Base-by-base conservation (phyloP, 1,140 invertebrate genomes). In the Drosophila miranda region DNA sequence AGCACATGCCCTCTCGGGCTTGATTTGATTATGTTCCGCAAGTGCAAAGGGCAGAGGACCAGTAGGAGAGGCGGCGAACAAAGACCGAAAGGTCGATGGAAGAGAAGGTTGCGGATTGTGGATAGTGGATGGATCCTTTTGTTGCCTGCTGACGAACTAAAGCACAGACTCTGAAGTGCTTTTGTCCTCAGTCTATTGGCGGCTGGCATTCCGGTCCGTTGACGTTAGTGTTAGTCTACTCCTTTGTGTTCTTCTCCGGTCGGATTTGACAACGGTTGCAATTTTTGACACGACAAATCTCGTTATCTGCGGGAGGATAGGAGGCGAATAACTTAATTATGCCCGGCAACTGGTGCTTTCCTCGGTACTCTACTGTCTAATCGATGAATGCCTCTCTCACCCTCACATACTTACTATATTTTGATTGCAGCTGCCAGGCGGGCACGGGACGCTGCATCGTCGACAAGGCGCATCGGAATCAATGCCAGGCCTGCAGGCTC, bases 391-490 rank as follows among this genome's bases (percentile, higher is more conserved):
- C 48, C 13, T 21, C 34, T 52, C 13, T 21, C 34, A 61, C 7
- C 26, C 21, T 55, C 26, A 26, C 14, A 34, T 58, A 13, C 21
- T 9, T 75, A 19, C 19, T 19, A 19, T 19, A 46, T 70, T 45
- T 23, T 57, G 50, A 78, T 92, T 92, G n/a, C 92, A 99, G 98
- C 93, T 99, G 98, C 92, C 98, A 99, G 93, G 98, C 98, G 1
- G 97, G 97, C 42, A 99, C 97, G 4, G 98, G 98, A 7, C 93
- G 96, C 57, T 99, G 98, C 90, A 94, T 99, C 38, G 98, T 99
- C 3, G 99, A 99, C 92, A 99, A 99, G 91, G 98, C 98, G 0
- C 99, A 99, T 91, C 92, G 99, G 60, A 99, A 99, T 92, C 98
- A 99, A 91, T 99, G 98, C 91, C 98, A 99, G 91, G 98, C 98